Conservation (phyloP, 2,113 vertebrate genomes). For the Fulmarus glacialis region DNA sequence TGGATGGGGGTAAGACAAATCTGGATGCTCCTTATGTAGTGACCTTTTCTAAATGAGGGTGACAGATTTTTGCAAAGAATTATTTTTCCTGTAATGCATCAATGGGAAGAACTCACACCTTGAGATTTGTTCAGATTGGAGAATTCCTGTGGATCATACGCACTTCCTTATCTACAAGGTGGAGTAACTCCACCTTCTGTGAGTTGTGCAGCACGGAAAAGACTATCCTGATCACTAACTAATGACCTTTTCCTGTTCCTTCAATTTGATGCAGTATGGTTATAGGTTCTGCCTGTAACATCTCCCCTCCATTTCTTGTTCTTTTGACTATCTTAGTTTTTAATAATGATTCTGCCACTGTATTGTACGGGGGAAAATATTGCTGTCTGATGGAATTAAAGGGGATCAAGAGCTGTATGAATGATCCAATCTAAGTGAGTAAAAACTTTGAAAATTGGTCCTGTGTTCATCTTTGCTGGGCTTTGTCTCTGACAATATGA, state of each 20-base stretch:
- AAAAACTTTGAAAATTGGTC: background rate
- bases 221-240: background rate
- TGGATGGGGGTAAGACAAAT: background rate
- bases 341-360: background rate
- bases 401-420: background rate
- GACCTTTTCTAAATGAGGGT: background rate
- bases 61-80: background rate
- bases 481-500: background rate
- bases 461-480: background rate
- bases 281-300: background rate
- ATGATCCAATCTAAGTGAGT: background rate
- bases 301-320: background rate
- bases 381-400: background rate
- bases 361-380: background rate
- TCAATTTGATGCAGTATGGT: background rate
- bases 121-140: background rate
- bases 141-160: background rate
- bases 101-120: background rate
- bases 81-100: background rate
- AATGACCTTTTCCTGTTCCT: background rate
- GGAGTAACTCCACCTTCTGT: background rate
- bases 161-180: background rate
- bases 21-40: background rate
- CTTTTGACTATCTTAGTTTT: background rate
- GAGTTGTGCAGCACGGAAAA: background rate